phyloP scores from a whole-genome alignment of 2,888 invertebrate species.

The Chorisops tibialis region DNA sequence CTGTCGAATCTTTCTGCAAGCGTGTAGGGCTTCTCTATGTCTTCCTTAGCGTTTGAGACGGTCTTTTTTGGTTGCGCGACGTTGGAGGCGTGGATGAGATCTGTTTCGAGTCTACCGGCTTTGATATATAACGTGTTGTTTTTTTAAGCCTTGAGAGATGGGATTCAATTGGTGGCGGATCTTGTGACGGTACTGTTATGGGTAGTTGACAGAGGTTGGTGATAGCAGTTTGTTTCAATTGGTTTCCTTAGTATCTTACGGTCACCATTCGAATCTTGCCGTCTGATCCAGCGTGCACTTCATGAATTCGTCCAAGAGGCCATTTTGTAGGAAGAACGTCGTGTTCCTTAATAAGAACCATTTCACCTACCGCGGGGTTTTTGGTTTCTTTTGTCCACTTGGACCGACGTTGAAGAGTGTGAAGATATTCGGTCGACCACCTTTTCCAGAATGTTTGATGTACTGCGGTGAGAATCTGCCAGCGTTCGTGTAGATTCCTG shows the following conservation, averaged over 20 bases:
- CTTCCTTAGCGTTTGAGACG: no score
- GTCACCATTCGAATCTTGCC: neutral
- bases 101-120: no score
- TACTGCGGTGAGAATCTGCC: neutral
- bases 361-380: neutral
- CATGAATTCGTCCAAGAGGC: neutral
- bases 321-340: neutral
- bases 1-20: no score
- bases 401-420: neutral
- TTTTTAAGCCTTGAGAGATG: no score
- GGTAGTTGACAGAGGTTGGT: neutral
- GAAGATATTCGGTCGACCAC: neutral
- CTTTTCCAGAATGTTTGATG: conserved; percentile 31
- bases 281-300: neutral
- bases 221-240: neutral
- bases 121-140: no score
- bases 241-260: neutral
- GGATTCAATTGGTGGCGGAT: no score
- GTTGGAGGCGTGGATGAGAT: no score
- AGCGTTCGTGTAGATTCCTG: neutral
- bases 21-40: no score
- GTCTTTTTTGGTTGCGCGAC: no score
- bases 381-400: neutral
- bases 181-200: neutral
- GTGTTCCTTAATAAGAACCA: neutral